Percentiles rank a stretch among this genome's conserved stretches.
phyloP scores from a whole-genome alignment of 2,113 vertebrate species.

The Gracilinanus agilis region DNA sequence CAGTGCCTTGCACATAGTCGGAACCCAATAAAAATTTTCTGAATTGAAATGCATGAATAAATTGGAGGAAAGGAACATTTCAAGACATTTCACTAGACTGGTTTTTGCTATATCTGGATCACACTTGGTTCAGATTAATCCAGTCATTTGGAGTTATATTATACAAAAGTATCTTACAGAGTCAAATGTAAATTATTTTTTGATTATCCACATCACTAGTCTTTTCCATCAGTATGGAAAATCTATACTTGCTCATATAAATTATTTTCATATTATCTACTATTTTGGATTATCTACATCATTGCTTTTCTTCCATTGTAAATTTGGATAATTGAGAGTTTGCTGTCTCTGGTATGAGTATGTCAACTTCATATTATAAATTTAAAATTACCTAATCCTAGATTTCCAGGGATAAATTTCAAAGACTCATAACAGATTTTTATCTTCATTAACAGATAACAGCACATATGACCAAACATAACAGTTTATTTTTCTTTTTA shows the following conservation, averaged over 20 bases:
- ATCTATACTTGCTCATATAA: conserved; percentile 69
- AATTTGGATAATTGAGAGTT: conserved; percentile 67
- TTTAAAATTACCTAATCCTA: conserved; percentile 72
- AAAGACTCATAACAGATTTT: conserved; percentile 66
- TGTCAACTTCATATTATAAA: conserved; percentile 65
- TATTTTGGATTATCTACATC: conserved; percentile 75
- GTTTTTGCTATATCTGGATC: conserved; percentile 23
- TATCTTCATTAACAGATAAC: conserved; percentile 57
- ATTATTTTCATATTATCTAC: conserved; percentile 73
- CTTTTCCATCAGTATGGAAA: conserved; percentile 73
- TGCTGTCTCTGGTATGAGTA: conserved; percentile 63
- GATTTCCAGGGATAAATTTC: conserved; percentile 70
- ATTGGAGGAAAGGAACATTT: background rate
- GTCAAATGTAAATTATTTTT: conserved; percentile 74
- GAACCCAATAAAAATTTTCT: conserved; percentile 14
- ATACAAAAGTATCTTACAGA: conserved; percentile 58
- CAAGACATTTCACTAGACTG: conserved; percentile 6
- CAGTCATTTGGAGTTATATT: conserved; percentile 30
- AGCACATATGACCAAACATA: conserved; percentile 51
- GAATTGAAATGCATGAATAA: conserved; percentile 33
- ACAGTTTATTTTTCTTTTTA: conserved; percentile 63
- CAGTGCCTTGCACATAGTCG: conserved; percentile 7
- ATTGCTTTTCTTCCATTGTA: conserved; percentile 74
- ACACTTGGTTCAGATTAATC: conserved; percentile 21
- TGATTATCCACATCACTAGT: conserved; percentile 75